Base-by-base conservation (phyloP, 1,140 invertebrate genomes). In the Lethocerus indicus region DNA sequence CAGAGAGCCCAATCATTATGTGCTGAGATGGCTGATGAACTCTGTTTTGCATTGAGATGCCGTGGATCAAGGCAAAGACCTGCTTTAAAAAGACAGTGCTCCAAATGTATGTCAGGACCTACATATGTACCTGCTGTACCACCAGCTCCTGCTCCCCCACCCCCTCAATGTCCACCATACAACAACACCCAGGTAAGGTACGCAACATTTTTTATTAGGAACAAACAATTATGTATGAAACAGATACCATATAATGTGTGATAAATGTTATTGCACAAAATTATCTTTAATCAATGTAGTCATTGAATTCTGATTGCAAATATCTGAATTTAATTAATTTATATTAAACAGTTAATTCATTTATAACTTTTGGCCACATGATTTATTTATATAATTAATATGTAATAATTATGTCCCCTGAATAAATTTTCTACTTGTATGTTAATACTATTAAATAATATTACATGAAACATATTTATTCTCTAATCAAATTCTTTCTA, bases 1-100 rank as follows among this genome's bases (percentile, higher is more conserved):
- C 18, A 21, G 13, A 24, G 36, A 2, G 40, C 40, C 60, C 81
- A 85, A 62, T 85, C 85, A 2, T 60, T 87, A 7, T 88, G 84
- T 64, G 73, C 80, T 1, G 82, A 87, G 66, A 86, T 87, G 81
- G 74, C 75, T 20, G 78, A 83, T 51, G 84, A 88, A 61, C 62
- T 87, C 18, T 77, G 80, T 52, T 85, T 86, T 56, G 83, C 83
- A 14, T 64, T 87, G 40, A 67, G 75, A 49, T 87, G 83, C 59
- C 67, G 74, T 32, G 76, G 78, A 2, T 81, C 82, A 16, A 66
- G 75, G 35, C 73, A 80, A 58, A 63, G 75, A 48, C 75, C 75
- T 18, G 74, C 72, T 0, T 60, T 78, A 3, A 69, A 70, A 51
- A 65, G 76, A 45, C 74, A 78, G 56, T 83, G 81, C 61, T 76